Base-by-base conservation (phyloP, 2,888 invertebrate genomes). In the Eupsilia transversa region DNA sequence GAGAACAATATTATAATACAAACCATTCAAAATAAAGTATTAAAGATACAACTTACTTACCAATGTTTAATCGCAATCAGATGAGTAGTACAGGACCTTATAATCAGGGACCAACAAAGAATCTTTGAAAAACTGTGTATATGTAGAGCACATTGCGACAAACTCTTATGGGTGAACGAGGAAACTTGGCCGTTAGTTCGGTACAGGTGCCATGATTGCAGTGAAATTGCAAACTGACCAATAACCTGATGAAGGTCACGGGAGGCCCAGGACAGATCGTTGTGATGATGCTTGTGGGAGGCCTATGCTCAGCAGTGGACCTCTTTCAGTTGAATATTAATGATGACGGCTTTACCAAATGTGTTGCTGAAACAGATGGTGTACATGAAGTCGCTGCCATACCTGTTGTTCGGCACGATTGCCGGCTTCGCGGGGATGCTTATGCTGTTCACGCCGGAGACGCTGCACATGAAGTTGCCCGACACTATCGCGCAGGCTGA, bases 361-460 rank as follows among this genome's bases (percentile, higher is more conserved):
- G 5, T 35, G 17, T 72, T 61, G 17, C n/a, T 30, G 56, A 5
- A 38, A 49, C 72, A 86, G 85, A 78, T 73, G 77, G 0, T 3
- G 35, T 86, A 79, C 57, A 71, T 64, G 60, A 23, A 59, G 46
- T 73, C 71, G 5, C 71, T 86, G 6, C 86, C 86, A 30, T 86
- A 81, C 63, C 3, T 86, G 4, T 0, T 86, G 27, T 86, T 86
- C 43, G 86, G 86, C 3, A 10, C 20, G 27, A 35, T 86, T 74
- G 72, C 86, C 1, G 60, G 46, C 12, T 14, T 20, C 20, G 70
- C 88, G 0, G 86, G 88, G 0, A 0, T 86, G 57, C 74, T 87
- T 14, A 81, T 86, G 84, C 66, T 86, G 43, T 56, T 86, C n/a
- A 80, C 88, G 2, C 86, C 86, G 20, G 87, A 83, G 73, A 86